Evolutionary conservation across 2,888 invertebrate genomes (phyloP), one percentile per base, ranked within the genome.

Genomic region (Athalia cordata): DNA sequence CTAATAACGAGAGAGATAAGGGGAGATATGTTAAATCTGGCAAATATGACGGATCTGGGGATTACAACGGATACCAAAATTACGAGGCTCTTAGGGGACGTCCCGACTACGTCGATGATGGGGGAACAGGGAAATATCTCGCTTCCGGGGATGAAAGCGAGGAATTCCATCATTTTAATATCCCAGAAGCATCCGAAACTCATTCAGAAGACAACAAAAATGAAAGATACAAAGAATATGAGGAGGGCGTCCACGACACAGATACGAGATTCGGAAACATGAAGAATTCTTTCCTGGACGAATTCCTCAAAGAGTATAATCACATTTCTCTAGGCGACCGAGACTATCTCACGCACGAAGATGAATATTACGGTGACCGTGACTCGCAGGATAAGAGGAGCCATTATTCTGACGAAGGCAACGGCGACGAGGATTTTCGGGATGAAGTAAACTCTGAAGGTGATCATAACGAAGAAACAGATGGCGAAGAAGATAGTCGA

Each of bases 401-500:
- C 0, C 83, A 84, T 79, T 87, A 86, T 81, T 80, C 81, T 11
- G 86, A 88, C 77, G 83, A 87, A 67, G 84, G 84, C 43, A 87
- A 87, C 3, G 86, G 87, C 81, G 86, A 87, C 79, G 86, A 88
- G 81, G 85, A 86, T 75, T 86, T 88, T 67, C 86, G 87, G 81
- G 88, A 89, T 78, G 86, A 87, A 75, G 86, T 84, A 50, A 85
- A 85, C 45, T 86, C 87, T 74, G 84, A 88, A 80, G 86, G 86
- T n/a, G 84, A 86, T n/a, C 86, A 87, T 66, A 86, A 89, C 82
- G 86, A 88, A 79, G 85, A 86, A 8, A 88, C 88, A 77, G 87
- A 90, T 80, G 89, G 87, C 1, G 87, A 88, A 80, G 88, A 89
- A 81, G 87, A 85, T 4, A 87, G 86, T 29, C 85, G 88, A 78